These are phyloP conservation scores for Aurelia sp. DNA, from an alignment of 30 jellyfish, hydroid and myxozoan species.

Conservation along the genomic window DNA sequence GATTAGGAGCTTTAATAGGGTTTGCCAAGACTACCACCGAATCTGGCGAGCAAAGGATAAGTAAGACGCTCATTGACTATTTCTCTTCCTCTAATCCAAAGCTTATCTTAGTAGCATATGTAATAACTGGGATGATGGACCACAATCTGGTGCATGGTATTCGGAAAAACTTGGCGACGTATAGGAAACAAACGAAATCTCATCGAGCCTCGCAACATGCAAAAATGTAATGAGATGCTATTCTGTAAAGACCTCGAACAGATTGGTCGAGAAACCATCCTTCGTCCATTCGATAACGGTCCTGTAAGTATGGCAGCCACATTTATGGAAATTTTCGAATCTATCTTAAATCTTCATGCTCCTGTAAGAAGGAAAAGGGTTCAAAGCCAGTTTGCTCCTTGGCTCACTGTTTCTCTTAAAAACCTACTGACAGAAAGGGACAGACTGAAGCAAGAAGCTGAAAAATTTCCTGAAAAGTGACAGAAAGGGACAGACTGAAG, in stretches of 20 bases:
- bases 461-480: no score
- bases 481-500: background rate
- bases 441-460: no score
- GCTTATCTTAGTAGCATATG: slow-evolving; percentile 3
- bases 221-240: no score
- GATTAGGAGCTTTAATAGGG: background rate
- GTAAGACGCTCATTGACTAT: slow-evolving; percentile 18
- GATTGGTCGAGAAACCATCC: background rate
- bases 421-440: background rate
- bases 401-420: background rate
- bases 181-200: background rate
- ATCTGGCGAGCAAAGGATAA: slow-evolving; percentile 22
- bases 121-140: background rate
- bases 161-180: background rate
- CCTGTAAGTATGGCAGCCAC: background rate
- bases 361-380: background rate
- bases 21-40: slow-evolving; percentile 8
- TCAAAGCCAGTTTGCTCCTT: background rate
- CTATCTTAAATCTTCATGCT: background rate
- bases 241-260: background rate
- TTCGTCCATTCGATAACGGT: background rate
- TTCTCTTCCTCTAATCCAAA: background rate
- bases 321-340: background rate
- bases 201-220: no score
- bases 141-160: slow-evolving; percentile 3